phyloP scores from a whole-genome alignment of 2,113 vertebrate genomes.

The Pycnonotus jocosus region DNA sequence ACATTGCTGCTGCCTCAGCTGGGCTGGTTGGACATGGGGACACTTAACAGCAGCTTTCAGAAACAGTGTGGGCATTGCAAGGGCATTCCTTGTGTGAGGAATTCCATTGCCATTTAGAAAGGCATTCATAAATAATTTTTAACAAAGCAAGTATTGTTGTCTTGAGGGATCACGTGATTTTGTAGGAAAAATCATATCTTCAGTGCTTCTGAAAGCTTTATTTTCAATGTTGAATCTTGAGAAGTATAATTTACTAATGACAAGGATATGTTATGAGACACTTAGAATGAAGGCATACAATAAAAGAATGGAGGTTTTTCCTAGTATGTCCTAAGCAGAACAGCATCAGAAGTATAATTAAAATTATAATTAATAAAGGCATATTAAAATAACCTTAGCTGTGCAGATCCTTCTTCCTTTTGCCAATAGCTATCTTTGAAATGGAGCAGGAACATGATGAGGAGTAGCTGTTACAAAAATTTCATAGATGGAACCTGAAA shows the following conservation, averaged over 20 bases:
- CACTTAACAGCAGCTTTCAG: not conserved
- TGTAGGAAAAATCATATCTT: not conserved
- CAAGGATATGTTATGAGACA: not conserved
- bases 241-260: not conserved
- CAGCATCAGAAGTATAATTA: not conserved
- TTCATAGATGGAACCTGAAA: not conserved
- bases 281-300: not conserved
- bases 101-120: not conserved
- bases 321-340: not conserved
- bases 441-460: not conserved
- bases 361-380: not conserved
- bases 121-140: not conserved
- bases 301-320: not conserved
- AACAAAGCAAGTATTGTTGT: conserved; percentile 4
- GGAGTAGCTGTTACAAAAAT: not conserved
- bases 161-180: not conserved
- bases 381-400: not conserved
- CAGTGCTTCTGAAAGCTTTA: not conserved
- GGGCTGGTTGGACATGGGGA: rapidly evolving
- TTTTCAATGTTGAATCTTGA: not conserved
- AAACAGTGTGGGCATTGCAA: not conserved
- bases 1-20: not conserved
- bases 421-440: not conserved
- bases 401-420: not conserved
- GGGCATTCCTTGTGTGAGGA: not conserved